These are phyloP conservation scores for Drosophila punjabiensis DNA, from an alignment of 1,140 invertebrate genomes.

Conservation along the genomic window DNA sequence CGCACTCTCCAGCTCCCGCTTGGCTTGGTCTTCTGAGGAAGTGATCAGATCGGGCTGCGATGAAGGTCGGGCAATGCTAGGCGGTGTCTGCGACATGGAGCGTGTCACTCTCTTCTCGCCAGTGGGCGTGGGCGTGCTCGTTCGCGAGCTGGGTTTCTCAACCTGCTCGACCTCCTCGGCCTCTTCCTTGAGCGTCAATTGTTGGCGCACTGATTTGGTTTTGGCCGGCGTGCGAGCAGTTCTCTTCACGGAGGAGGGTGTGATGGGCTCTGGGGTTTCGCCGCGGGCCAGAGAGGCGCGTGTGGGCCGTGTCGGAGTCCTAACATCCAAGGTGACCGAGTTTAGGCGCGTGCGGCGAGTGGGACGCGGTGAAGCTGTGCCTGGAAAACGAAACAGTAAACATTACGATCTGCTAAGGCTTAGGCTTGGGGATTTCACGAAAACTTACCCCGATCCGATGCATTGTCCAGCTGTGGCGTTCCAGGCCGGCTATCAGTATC, in stretches of 20 bases:
- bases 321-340: conserved; percentile 49
- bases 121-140: not conserved
- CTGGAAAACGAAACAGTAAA: conserved; percentile 1
- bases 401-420: not conserved
- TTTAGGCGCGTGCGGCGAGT: conserved; percentile 64
- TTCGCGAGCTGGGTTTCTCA: not conserved
- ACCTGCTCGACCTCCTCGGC: conserved; percentile 26
- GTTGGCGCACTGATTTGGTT: conserved; percentile 28
- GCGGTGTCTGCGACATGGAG: conserved; percentile 70
- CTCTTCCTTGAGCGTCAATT: conserved; percentile 44
- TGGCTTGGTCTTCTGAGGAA: not conserved
- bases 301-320: conserved; percentile 59
- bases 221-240: conserved; percentile 50
- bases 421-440: not conserved
- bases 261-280: conserved; percentile 60
- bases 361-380: conserved; percentile 57
- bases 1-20: not conserved
- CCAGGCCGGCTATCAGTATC: conserved; percentile 64
- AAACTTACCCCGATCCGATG: conserved; percentile 56
- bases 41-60: conserved; percentile 5
- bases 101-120: conserved; percentile 54
- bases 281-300: conserved; percentile 57
- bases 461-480: conserved; percentile 60
- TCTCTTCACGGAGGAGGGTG: conserved; percentile 44
- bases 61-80: conserved; percentile 7